phyloP scores from a whole-genome alignment of 2,797 vertebrate species.

The Tenualosa thibaudeaui region DNA sequence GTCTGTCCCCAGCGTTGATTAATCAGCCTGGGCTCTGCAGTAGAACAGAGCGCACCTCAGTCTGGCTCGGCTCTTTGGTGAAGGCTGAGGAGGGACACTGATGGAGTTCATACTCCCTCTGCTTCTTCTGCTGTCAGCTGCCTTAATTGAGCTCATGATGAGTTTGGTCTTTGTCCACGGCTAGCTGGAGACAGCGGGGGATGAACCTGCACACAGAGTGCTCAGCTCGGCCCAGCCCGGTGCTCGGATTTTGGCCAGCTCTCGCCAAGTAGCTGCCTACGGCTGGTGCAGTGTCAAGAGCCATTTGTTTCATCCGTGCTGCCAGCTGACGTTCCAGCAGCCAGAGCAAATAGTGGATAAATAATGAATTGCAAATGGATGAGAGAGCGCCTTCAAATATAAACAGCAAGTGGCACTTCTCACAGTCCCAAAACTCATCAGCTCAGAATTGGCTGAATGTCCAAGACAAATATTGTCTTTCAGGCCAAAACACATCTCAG shows the following conservation, averaged over 20 bases:
- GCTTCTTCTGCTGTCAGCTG: not conserved
- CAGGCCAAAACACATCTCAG: not conserved
- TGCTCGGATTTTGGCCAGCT: not conserved
- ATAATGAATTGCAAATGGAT: conserved; percentile 1
- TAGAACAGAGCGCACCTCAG: not conserved
- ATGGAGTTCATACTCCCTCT: not conserved
- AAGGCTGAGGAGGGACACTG: not conserved
- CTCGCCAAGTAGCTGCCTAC: not conserved
- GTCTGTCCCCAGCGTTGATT: conserved; percentile 4
- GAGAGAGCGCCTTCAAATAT: not conserved
- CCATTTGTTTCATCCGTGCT: not conserved
- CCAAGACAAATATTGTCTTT: not conserved
- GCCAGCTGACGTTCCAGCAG: not conserved
- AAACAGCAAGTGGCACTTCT: not conserved
- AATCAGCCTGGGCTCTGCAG: not conserved
- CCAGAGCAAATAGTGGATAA: not conserved
- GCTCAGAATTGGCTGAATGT: not conserved
- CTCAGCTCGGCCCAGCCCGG: not conserved
- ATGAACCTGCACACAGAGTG: not conserved
- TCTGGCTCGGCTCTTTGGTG: not conserved
- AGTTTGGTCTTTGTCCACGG: not conserved
- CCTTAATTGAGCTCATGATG: not conserved
- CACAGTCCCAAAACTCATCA: not conserved
- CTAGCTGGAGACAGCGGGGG: not conserved
- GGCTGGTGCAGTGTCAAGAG: conserved; percentile 16